Evolutionary conservation across 1,140 invertebrate species (phyloP).

Genomic region (Temnothorax longispinosus): DNA sequence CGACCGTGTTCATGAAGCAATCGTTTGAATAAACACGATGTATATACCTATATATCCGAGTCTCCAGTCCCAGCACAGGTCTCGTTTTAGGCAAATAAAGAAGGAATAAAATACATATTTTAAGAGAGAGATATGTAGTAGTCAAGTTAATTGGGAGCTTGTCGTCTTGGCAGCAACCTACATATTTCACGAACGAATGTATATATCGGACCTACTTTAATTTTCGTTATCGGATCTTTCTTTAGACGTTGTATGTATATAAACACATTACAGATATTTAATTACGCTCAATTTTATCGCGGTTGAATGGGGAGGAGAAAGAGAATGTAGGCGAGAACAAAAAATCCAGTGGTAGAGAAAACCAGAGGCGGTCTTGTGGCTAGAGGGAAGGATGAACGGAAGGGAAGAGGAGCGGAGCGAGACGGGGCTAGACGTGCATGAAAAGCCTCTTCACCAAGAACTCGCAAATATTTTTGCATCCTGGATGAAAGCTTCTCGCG

Average conservation of each 20-base stretch:
- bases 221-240: not conserved
- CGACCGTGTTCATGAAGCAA: conserved; percentile 20
- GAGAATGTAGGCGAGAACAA: not conserved
- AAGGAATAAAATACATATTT: not conserved
- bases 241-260: not conserved
- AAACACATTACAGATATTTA: not conserved
- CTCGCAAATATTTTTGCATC: conserved; percentile 51
- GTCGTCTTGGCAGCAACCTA: not conserved
- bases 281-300: not conserved
- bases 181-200: not conserved
- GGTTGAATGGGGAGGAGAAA: not conserved
- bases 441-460: conserved; percentile 7
- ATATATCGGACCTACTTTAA: not conserved
- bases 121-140: not conserved
- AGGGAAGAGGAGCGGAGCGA: not conserved
- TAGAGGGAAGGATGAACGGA: not conserved
- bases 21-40: not conserved
- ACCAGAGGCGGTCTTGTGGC: not conserved
- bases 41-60: not conserved
- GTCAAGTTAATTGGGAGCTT: not conserved
- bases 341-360: not conserved
- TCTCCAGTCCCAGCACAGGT: not conserved
- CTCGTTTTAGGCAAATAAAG: not conserved
- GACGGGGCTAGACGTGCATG: not conserved
- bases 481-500: conserved; percentile 38